Evolutionary conservation across 2,113 vertebrate species (phyloP).

Genomic region (Chitala chitala): DNA sequence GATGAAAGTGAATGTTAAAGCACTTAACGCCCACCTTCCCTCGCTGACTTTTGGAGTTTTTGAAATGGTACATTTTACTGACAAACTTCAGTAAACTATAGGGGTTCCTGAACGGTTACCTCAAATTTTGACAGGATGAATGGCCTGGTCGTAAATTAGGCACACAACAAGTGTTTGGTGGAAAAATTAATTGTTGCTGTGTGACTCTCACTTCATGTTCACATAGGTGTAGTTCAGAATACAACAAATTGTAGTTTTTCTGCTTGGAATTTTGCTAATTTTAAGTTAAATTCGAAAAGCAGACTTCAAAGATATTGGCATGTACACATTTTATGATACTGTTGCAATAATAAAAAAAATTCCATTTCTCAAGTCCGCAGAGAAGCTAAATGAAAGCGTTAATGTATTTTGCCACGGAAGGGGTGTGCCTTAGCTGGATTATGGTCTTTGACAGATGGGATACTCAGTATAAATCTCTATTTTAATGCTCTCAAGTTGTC

Average conservation of each 20-base stretch:
- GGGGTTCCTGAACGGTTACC: neutral
- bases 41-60: neutral
- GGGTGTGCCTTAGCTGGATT: conserved; percentile 53
- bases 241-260: too few relatives aligned
- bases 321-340: too few relatives aligned
- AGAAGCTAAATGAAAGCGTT: conserved; percentile 17
- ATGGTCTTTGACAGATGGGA: conserved; percentile 63
- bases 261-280: too few relatives aligned
- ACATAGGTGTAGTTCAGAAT: too few relatives aligned
- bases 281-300: too few relatives aligned
- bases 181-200: too few relatives aligned
- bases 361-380: neutral
- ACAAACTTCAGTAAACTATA: too few relatives aligned
- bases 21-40: neutral
- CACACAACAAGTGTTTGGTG: too few relatives aligned
- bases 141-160: too few relatives aligned
- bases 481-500: conserved; percentile 50
- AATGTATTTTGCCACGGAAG: conserved; percentile 30
- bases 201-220: too few relatives aligned
- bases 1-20: neutral
- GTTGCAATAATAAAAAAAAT: neutral
- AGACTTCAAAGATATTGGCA: too few relatives aligned
- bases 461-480: conserved; percentile 39
- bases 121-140: too few relatives aligned
- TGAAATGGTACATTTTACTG: neutral